Evolutionary conservation across 2,113 vertebrate species (phyloP), one percentile per base, ranked within the genome.

Genomic region (Haemorhous mexicanus): DNA sequence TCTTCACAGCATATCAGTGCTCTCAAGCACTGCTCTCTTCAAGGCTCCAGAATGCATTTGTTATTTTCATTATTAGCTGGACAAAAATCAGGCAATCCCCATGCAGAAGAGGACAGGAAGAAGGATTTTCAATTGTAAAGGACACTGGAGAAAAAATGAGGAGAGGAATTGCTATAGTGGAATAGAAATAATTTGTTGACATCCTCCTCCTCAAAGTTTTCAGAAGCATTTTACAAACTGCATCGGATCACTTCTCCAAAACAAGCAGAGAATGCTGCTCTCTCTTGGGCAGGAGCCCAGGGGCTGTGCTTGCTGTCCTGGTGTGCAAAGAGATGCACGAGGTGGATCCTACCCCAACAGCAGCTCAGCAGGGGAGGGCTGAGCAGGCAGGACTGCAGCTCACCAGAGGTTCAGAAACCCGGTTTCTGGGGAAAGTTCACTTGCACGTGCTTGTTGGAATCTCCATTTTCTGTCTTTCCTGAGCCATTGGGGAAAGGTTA

Each of bases 31-130:
- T 62, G 53, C 46, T 80, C 63, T 92, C 61, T 74, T 86, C 55
- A 75, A 26, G n/a, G n/a, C 62, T 73, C 32, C 49, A 79, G 66
- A 23, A 72, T 32, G n/a, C 69, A 58, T 94, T 95, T 89, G 58
- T 78, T 92, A 67, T 91, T 95, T 92, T 88, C 84, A 75, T 87
- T 82, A 84, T 84, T 87, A 84, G 58, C 28, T 87, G 27, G 55
- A 15, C 73, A 88, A 52, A 86, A 56, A n/a, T 13, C 52, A 81
- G 47, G 22, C 43, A 33, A 47, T 47, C 32, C 19, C 61, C 17
- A 2, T 18, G 91, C 18, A 75, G 47, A 87, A 84, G 13, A 72
- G 49, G 50, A 77, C 47, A 80, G 28, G 52, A 68, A 87, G 63
- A 89, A 87, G 10, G 50, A 26, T 44, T 94, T 93, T 81, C 28